Percentiles rank a stretch among this genome's conserved stretches.
phyloP scores from a whole-genome alignment of 2,888 invertebrate species.

The Apamea sordens region DNA sequence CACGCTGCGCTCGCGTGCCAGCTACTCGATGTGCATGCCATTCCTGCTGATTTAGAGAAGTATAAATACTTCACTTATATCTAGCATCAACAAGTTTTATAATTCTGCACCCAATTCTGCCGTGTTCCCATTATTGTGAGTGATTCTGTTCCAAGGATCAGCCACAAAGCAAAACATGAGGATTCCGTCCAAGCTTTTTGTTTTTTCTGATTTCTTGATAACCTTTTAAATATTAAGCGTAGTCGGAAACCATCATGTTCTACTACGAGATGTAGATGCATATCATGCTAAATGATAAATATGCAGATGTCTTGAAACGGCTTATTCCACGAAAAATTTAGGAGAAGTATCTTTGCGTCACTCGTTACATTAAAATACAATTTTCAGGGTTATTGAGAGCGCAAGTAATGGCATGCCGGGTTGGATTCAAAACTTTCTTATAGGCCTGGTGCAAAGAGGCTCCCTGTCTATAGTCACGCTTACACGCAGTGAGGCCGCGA shows the following conservation, averaged over 20 bases:
- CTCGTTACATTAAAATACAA: neutral
- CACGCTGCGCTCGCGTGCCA: constrained; percentile 92
- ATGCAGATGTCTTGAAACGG: neutral
- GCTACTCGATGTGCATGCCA: constrained; percentile 91
- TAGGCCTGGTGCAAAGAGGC: constrained; percentile 90
- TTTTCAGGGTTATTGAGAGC: constrained; percentile 87
- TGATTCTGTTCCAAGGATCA: no score
- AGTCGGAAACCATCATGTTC: no score
- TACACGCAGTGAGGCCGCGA: constrained; percentile 73
- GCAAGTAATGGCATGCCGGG: constrained; percentile 92
- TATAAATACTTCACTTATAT: constrained; percentile 68
- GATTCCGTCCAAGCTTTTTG: no score
- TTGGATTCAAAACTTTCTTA: constrained; percentile 92
- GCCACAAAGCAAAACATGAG: no score
- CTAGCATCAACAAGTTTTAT: neutral
- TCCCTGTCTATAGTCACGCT: constrained; percentile 85
- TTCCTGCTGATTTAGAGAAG: constrained; percentile 92
- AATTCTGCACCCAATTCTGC: neutral
- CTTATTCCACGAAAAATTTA: neutral
- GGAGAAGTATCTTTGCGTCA: neutral
- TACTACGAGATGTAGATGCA: no score
- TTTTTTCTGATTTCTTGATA: neutral
- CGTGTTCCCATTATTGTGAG: neutral
- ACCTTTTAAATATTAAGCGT: neutral
- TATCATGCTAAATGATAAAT: neutral